phyloP scores from a whole-genome alignment of 2,797 vertebrate genomes.

The Crenichthys baileyi region DNA sequence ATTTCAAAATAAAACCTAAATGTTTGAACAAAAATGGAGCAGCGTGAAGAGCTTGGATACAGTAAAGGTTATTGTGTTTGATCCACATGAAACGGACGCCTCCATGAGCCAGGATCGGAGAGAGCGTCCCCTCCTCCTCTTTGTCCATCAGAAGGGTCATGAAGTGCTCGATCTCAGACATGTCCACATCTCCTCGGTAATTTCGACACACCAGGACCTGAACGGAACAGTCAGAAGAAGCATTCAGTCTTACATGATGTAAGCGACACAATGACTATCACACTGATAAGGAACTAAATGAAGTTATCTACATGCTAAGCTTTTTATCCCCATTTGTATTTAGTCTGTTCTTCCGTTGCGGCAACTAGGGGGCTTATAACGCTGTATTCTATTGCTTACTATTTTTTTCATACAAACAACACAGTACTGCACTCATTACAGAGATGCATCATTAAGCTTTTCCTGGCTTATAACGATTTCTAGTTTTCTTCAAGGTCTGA shows the following conservation, averaged over 20 bases:
- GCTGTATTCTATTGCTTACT: not conserved
- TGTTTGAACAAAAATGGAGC: not conserved
- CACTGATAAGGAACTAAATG: not conserved
- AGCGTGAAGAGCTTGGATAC: conserved; percentile 85
- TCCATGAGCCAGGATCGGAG: conserved; percentile 94
- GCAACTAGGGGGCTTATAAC: not conserved
- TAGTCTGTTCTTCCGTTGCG: not conserved
- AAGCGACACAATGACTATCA: not conserved
- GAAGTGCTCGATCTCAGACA: conserved; percentile 98
- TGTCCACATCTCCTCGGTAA: conserved; percentile 98
- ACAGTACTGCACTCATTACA: not conserved
- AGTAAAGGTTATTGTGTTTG: conserved; percentile 96
- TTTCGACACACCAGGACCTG: conserved; percentile 97
- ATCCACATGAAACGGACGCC: conserved; percentile 99
- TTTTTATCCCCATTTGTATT: not conserved
- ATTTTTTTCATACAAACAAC: no score
- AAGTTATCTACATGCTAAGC: not conserved
- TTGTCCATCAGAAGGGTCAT: conserved; percentile 98
- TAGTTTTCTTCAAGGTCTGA: not conserved
- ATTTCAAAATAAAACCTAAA: not conserved
- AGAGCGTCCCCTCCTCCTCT: conserved; percentile 94
- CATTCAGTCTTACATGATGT: not conserved
- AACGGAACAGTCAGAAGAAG: not conserved
- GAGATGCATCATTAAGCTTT: not conserved
- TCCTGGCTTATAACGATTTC: not conserved